phyloP scores from a whole-genome alignment of 2,797 vertebrate genomes.

The Acomys russatus region DNA sequence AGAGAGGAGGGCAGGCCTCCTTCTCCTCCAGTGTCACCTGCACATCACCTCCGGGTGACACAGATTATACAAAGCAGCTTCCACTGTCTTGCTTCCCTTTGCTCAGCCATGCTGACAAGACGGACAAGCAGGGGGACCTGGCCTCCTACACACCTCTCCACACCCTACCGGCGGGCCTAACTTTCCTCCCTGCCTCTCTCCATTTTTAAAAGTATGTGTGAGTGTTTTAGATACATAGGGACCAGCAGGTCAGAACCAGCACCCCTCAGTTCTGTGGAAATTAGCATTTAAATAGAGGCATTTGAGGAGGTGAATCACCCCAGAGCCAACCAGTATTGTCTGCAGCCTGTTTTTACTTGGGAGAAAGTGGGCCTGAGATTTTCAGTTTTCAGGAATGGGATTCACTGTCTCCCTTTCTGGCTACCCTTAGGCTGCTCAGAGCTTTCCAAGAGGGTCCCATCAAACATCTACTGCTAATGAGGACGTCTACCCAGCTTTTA shows the following conservation, averaged over 20 bases:
- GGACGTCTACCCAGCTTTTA: background rate
- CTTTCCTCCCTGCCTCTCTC: background rate
- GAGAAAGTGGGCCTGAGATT: background rate
- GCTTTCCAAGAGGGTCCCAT: background rate
- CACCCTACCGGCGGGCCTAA: background rate
- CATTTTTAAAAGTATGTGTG: conserved; percentile 64
- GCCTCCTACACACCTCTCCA: background rate
- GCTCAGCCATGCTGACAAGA: background rate
- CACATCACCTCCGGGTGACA: background rate
- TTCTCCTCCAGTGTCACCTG: background rate
- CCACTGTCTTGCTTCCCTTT: background rate
- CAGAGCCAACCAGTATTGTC: background rate
- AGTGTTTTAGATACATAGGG: conserved; percentile 70
- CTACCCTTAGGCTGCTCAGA: background rate
- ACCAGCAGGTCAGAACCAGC: conserved; percentile 57
- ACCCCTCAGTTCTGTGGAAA: conserved; percentile 78
- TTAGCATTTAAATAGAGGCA: conserved; percentile 89
- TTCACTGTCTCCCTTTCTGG: background rate
- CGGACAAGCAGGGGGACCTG: background rate
- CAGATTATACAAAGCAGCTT: background rate
- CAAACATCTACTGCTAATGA: background rate
- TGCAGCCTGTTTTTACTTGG: conserved; percentile 25
- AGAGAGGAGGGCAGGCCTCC: background rate
- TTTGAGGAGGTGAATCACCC: conserved; percentile 83
- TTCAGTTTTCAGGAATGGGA: background rate